Base-by-base conservation (phyloP, 1,140 invertebrate species). In the Philotrypesis tridentata region DNA sequence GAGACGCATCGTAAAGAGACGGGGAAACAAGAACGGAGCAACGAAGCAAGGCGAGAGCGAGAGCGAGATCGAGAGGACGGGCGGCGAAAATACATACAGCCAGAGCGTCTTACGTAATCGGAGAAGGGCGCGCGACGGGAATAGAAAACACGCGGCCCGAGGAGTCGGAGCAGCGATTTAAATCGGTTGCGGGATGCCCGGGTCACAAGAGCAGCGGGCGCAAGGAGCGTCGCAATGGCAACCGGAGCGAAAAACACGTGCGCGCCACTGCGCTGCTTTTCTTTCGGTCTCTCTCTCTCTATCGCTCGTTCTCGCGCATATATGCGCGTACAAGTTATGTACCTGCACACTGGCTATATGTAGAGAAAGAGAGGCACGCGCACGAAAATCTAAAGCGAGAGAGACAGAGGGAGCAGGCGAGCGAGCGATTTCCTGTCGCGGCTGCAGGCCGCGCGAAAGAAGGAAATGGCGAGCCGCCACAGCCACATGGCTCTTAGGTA, bases 401-500 rank as follows among this genome's bases (percentile, higher is more conserved):
- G 67, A 55, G 29, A 70, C 25, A 11, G 63, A 67, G 65, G 3
- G 25, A 11, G 25, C 61, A 17, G 23, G 61, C 61, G 61, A 9
- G 78, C 79, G 31, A 55, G 55, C 79, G 33, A 80, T 73, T 63
- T 80, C 70, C 68, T 80, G 70, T 60, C 27, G 2, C 70, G n/a
- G n/a, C n/a, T 2, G 67, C 67, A 11, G 25, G 61, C 9, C 65
- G 25, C 29, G 29, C 12, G 12, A 5, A 70, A 37, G 63, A 81
- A 68, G 67, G 23, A 33, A 43, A 77, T 61, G 60, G 75, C 43
- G 75, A 21, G 43, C n/a, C n/a, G n/a, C n/a, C n/a, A n/a, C n/a
- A 70, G 70, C 71, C 79, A 80, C 79, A 80, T 80, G 79, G 79
- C 55, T 73, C 76, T 75, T 72, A 75, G 60, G 67, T 76, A 78